These are phyloP conservation scores for Leptinotarsa haldemani DNA, from an alignment of 2,888 invertebrate genomes.

Conservation along the genomic window DNA sequence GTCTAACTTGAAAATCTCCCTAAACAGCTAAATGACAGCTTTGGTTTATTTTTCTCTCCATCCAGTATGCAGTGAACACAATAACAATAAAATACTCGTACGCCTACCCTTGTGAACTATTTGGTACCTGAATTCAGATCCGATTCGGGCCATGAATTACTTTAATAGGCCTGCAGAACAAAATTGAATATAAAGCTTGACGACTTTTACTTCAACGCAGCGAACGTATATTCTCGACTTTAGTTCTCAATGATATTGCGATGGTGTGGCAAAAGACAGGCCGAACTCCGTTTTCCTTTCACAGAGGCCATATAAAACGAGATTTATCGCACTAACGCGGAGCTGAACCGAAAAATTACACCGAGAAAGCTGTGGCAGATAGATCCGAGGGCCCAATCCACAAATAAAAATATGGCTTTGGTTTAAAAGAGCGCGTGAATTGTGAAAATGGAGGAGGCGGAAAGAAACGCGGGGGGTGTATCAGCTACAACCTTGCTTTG, in stretches of 20 bases:
- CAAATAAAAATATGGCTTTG: constrained; percentile 61
- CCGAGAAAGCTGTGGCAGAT: constrained; percentile 59
- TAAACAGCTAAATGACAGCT: background rate
- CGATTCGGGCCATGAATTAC: constrained; percentile 7
- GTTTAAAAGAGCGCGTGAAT: constrained; percentile 54
- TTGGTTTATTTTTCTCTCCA: background rate
- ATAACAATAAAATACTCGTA: constrained; percentile 11
- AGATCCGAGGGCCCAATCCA: constrained; percentile 59
- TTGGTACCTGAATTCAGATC: constrained; percentile 5
- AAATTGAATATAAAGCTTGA: constrained; percentile 35
- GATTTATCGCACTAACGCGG: constrained; percentile 59
- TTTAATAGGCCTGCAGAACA: constrained; percentile 22
- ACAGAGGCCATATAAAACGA: constrained; percentile 56
- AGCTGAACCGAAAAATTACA: constrained; percentile 62
- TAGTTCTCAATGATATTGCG: constrained; percentile 37
- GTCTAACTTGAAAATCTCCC: no score
- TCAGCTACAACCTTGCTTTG: constrained; percentile 35
- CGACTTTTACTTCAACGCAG: constrained; percentile 34
- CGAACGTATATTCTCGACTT: constrained; percentile 31
- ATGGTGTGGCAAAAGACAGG: constrained; percentile 41
- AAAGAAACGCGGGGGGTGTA: constrained; percentile 29
- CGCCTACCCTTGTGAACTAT: background rate
- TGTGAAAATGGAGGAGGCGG: constrained; percentile 42
- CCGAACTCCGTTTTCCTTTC: constrained; percentile 43
- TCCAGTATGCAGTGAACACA: background rate